Conservation (phyloP, 2,797 vertebrate genomes). For the Delichon dasypus region DNA sequence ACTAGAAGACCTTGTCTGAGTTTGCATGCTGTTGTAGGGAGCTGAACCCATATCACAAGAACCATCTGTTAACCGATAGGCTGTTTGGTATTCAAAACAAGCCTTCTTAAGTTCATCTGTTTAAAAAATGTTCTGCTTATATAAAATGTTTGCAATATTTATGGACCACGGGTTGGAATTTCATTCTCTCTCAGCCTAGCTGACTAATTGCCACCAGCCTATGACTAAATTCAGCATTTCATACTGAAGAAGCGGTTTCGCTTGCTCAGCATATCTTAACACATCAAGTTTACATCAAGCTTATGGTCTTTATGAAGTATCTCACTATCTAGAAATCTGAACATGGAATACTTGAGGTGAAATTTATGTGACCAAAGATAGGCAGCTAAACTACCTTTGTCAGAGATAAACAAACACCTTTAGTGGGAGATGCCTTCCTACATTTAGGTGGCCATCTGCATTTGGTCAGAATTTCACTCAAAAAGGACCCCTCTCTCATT, state of each 20-base stretch:
- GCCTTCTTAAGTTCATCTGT: neutral
- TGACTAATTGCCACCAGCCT: conserved; percentile 9
- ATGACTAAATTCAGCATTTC: conserved; percentile 13
- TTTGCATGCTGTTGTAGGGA: neutral
- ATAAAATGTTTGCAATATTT: conserved; percentile 24
- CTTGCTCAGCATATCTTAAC: neutral
- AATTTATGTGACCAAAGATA: neutral
- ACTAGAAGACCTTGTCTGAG: neutral
- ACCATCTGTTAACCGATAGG: neutral
- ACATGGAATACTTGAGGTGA: neutral
- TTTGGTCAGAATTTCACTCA: neutral
- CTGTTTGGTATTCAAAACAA: conserved; percentile 18
- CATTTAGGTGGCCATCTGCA: neutral
- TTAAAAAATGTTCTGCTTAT: conserved; percentile 19
- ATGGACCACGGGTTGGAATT: neutral
- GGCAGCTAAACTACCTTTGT: neutral
- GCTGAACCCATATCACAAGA: neutral
- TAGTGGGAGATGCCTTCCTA: neutral
- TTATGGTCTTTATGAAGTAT: neutral
- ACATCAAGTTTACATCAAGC: neutral
- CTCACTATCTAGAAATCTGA: neutral
- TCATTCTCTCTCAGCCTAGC: neutral
- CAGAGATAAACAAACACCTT: neutral
- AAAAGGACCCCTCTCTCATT: neutral
- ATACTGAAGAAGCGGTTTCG: neutral